Evolutionary conservation across 2,113 vertebrate species (phyloP).

Genomic region (Riparia riparia): DNA sequence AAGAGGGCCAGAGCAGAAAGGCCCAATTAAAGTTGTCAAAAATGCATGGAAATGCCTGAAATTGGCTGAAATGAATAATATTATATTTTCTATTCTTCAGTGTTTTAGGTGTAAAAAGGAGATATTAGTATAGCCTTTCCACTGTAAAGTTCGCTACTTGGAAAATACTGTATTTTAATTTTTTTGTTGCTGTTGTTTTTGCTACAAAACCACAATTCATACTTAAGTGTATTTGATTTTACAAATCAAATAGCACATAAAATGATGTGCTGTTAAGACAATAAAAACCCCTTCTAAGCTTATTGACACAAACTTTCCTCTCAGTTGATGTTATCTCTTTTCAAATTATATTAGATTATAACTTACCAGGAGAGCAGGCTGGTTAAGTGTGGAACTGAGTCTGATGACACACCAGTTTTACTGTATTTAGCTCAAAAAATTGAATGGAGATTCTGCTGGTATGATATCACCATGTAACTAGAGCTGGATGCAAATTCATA

Average conservation of each 20-base stretch:
- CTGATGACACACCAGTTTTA: background rate
- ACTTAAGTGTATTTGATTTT: background rate
- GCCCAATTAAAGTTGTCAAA: background rate
- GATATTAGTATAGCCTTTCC: background rate
- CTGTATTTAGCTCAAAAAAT: background rate
- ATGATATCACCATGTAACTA: accelerated
- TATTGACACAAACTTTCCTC: slow-evolving; percentile 25
- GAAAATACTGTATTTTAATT: background rate
- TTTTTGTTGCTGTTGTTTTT: background rate
- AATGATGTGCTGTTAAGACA: background rate
- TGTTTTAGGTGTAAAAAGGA: background rate
- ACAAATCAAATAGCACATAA: background rate
- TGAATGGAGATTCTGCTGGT: background rate
- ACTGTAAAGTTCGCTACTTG: background rate
- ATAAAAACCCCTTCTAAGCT: background rate
- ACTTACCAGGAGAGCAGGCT: background rate
- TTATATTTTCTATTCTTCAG: background rate
- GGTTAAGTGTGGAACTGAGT: background rate
- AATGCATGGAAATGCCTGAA: background rate
- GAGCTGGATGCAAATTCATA: background rate
- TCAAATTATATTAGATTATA: background rate
- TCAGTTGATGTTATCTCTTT: background rate
- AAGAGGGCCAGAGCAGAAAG: background rate
- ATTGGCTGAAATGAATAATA: background rate
- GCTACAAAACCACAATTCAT: background rate